These are phyloP conservation scores for Lasioglossum baleicum DNA, from an alignment of 1,140 invertebrate genomes.

Conservation along the genomic window DNA sequence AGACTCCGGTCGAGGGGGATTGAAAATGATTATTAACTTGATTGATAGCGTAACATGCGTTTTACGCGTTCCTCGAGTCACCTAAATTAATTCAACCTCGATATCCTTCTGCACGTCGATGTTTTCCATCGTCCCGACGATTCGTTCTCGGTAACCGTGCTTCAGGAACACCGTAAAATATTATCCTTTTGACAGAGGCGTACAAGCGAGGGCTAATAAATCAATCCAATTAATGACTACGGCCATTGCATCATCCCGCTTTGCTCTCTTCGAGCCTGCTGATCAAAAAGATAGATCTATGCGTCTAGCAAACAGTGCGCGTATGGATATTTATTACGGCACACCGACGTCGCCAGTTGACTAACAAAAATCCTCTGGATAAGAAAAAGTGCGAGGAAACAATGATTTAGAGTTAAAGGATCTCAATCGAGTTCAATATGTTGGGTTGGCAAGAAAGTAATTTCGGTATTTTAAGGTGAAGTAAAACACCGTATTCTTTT, in stretches of 20 bases:
- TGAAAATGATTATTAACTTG: conserved; percentile 4
- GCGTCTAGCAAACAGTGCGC: neutral
- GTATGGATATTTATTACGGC: neutral
- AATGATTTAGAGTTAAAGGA: neutral
- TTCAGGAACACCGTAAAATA: conserved; percentile 3
- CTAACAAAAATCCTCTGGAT: neutral
- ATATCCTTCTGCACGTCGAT: conserved; percentile 1
- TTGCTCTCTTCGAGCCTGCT: neutral
- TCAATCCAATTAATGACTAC: conserved; percentile 6
- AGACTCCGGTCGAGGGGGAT: neutral
- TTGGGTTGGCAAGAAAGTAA: no score
- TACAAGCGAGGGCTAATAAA: neutral
- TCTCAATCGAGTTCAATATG: no score
- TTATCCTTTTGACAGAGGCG: conserved; percentile 3
- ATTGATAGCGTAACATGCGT: neutral
- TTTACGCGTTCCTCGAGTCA: neutral
- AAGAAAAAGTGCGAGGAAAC: neutral
- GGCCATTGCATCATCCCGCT: neutral
- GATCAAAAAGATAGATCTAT: conserved; percentile 6
- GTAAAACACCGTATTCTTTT: no score
- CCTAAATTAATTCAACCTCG: neutral
- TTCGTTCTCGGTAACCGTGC: neutral
- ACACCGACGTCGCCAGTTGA: neutral
- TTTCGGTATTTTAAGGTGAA: no score
- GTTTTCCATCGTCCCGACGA: neutral